Evolutionary conservation across 2,797 vertebrate genomes (phyloP), one percentile per base, ranked within the genome.

Genomic region (Parauchenoglanis punctatus): DNA sequence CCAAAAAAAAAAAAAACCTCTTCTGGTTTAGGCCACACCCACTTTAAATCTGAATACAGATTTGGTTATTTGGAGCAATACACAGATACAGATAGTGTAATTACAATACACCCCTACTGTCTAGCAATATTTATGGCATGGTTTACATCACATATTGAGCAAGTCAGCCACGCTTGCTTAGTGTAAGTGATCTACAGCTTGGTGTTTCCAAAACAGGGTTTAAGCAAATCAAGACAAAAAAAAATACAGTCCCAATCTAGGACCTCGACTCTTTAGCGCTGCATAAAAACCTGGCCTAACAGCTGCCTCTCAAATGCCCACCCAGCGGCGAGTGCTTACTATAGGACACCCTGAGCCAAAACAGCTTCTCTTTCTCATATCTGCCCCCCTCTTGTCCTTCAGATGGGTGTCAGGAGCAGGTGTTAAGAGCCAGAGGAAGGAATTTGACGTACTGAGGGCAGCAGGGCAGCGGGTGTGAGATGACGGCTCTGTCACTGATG

Each of bases 361-460:
- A 82, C 87, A 87, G 81, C 82, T 83, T 80, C 89, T 81, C 44
- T 46, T 87, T 87, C 87, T 90, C 87, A 75, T 87, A 85, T 84
- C 83, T 70, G 18, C 58, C 83, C 83, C 80, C 78, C 52, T 83
- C 85, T 63, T 76, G 67, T 77, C 28, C 81, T 84, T 86, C 76
- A 86, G 81, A 83, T 52, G 81, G 77, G 75, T 90, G 84, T 88
- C 85, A 88, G 83, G 75, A 90, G 90, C 91, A 91, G 89, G 89
- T 91, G 91, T 87, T 89, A 86, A 88, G 87, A 85, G 87, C 87
- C 81, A 49, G 65, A 90, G 91, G 91, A 90, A 90, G 87, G 86
- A 88, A 85, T 89, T 87, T 72, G 85, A 76, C 28, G 77, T 83
- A 81, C 61, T 83, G 85, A 81, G 89, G 87, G 85, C 77, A 83